Percentiles rank a stretch among this genome's conserved stretches.
Evolutionary conservation across 2,888 invertebrate genomes (phyloP).

Genomic region (Cancer borealis): DNA sequence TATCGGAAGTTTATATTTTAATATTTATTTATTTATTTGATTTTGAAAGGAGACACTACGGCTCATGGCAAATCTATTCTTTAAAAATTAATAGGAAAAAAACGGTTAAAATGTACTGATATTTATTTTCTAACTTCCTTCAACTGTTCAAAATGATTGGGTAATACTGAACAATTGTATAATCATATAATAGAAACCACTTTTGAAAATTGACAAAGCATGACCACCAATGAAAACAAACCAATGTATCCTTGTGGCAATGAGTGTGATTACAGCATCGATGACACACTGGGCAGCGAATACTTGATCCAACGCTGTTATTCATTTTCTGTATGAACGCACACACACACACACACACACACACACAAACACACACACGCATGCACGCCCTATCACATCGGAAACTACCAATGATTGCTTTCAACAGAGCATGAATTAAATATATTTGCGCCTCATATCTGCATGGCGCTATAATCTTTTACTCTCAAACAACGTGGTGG

Average conservation of each 20-base stretch:
- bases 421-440: constrained; percentile 20
- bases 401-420: constrained; percentile 20
- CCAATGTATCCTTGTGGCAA: neutral
- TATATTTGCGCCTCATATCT: constrained; percentile 11
- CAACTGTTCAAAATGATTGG: neutral
- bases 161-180: too few species aligned
- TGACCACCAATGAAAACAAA: neutral
- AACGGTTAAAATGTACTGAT: too few species aligned
- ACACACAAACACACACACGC: too few species aligned
- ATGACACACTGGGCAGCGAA: neutral
- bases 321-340: neutral
- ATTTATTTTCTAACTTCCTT: too few species aligned
- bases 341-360: too few species aligned
- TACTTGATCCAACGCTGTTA: neutral
- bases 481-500: neutral
- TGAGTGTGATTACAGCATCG: neutral
- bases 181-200: too few species aligned
- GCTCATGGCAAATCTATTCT: too few species aligned
- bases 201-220: too few species aligned
- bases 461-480: neutral
- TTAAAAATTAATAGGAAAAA: too few species aligned
- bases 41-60: too few species aligned
- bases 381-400: neutral
- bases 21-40: too few species aligned
- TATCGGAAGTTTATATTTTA: neutral